These are phyloP conservation scores for Paraplagusia blochii DNA, from an alignment of 2,113 vertebrate genomes.

Conservation along the genomic window DNA sequence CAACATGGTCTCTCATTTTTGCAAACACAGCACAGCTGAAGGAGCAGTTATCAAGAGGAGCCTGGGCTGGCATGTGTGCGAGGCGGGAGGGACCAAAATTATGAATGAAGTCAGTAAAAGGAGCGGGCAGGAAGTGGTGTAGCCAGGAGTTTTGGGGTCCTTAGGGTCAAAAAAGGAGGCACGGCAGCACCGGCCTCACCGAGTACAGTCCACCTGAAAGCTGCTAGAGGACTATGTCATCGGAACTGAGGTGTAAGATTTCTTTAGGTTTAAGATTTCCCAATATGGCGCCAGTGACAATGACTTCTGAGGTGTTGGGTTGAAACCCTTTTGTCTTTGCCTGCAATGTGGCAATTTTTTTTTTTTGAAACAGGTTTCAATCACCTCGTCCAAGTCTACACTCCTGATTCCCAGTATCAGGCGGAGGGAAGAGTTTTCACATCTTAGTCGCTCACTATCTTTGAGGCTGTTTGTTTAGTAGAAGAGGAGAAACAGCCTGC, in stretches of 20 bases:
- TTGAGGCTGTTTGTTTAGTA: conserved; percentile 28
- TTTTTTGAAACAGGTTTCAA: conserved; percentile 14
- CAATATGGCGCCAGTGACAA: conserved; percentile 5
- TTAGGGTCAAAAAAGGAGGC: conserved; percentile 14
- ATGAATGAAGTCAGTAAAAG: conserved; percentile 49
- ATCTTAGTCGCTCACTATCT: conserved; percentile 12
- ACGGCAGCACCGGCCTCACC: conserved; percentile 1
- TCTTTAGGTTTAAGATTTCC: conserved; percentile 50
- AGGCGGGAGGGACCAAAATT: conserved; percentile 34
- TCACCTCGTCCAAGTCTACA: conserved; percentile 1
- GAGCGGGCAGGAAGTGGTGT: conserved; percentile 6
- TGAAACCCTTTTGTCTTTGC: conserved; percentile 12
- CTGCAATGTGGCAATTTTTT: conserved; percentile 7
- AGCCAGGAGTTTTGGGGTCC: background rate
- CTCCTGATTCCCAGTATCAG: conserved; percentile 2
- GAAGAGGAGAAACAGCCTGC: conserved; percentile 34
- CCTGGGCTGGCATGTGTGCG: conserved; percentile 17
- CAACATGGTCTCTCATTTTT: conserved; percentile 67
- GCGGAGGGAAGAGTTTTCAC: conserved; percentile 11
- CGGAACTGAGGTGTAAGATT: conserved; percentile 29
- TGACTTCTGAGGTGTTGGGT: conserved; percentile 23
- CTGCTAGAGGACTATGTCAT: conserved; percentile 29
- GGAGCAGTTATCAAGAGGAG: conserved; percentile 33
- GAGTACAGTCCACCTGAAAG: conserved; percentile 31
- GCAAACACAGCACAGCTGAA: conserved; percentile 69